phyloP scores from a whole-genome alignment of 2,888 invertebrate genomes.

The Cepaea hortensis region DNA sequence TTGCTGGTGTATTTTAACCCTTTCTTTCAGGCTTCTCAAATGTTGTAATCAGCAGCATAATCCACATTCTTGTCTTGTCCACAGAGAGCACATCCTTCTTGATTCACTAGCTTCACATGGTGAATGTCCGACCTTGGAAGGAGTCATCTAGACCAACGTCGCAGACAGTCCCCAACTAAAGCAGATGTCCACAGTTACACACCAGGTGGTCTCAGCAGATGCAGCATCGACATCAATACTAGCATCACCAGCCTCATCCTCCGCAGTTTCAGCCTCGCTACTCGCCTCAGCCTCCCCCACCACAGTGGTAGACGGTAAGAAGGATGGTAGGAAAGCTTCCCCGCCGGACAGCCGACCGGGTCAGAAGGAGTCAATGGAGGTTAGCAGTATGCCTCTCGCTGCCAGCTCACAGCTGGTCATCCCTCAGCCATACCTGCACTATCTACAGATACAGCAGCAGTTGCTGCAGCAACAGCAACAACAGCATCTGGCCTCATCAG shows the following conservation, averaged over 20 bases:
- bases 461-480: slow-evolving; percentile 58
- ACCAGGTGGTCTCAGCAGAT: slow-evolving; percentile 28
- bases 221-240: slow-evolving; percentile 29
- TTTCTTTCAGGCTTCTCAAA: background rate
- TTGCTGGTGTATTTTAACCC: background rate
- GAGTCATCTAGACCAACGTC: background rate
- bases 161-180: background rate
- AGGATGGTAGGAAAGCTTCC: slow-evolving; percentile 22
- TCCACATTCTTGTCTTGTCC: background rate
- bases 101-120: background rate
- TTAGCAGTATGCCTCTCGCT: slow-evolving; percentile 11
- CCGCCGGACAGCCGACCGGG: background rate
- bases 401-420: slow-evolving; percentile 49
- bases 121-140: slow-evolving; percentile 27
- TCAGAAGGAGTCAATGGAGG: slow-evolving; percentile 31
- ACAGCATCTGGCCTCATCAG: slow-evolving; percentile 51
- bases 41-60: background rate
- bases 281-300: background rate
- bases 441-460: slow-evolving; percentile 63
- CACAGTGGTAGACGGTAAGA: background rate
- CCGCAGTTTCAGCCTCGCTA: background rate
- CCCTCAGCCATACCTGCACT: slow-evolving; percentile 62
- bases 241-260: slow-evolving; percentile 32
- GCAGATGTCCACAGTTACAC: slow-evolving; percentile 45
- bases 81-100: background rate